Evolutionary conservation across 2,888 invertebrate genomes (phyloP).

Genomic region (Hoplodrina ambigua): DNA sequence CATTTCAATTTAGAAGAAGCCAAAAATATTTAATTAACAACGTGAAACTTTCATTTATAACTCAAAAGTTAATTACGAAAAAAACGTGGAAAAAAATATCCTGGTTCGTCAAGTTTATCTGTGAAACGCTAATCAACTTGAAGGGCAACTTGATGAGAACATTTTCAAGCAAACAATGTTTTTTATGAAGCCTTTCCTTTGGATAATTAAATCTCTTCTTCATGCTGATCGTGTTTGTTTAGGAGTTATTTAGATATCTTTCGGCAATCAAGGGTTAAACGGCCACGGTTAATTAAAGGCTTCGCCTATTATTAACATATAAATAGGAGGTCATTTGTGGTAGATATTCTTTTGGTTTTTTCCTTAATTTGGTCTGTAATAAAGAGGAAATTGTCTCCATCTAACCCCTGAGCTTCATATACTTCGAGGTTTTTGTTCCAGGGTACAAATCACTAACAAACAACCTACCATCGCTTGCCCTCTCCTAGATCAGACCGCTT

Average conservation of each 20-base stretch:
- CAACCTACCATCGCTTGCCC: too few relatives aligned
- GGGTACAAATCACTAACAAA: too few relatives aligned
- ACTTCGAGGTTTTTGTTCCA: too few relatives aligned
- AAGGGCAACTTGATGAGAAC: constrained; percentile 34
- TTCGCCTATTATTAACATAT: not conserved
- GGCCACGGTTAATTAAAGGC: too few relatives aligned
- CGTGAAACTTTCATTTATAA: constrained; percentile 18
- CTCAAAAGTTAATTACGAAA: constrained; percentile 23
- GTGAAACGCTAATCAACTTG: constrained; percentile 35
- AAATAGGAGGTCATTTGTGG: too few relatives aligned
- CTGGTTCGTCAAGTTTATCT: constrained; percentile 33
- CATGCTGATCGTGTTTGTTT: constrained; percentile 4
- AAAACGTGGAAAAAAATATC: constrained; percentile 14
- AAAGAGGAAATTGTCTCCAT: not conserved
- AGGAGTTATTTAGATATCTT: not conserved
- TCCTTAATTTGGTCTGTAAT: not conserved
- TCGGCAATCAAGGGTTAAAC: not conserved
- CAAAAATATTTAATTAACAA: constrained; percentile 19
- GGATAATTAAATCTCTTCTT: constrained; percentile 17
- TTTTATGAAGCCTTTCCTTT: constrained; percentile 28
- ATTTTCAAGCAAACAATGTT: constrained; percentile 35
- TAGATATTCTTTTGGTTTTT: not conserved
- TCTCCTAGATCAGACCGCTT: too few relatives aligned
- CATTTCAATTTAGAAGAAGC: not conserved
- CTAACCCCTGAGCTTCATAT: too few relatives aligned